Percentiles rank a stretch among this genome's conserved stretches.
Conservation (phyloP, 2,797 vertebrate species). For the Otolemur crassicaudatus region DNA sequence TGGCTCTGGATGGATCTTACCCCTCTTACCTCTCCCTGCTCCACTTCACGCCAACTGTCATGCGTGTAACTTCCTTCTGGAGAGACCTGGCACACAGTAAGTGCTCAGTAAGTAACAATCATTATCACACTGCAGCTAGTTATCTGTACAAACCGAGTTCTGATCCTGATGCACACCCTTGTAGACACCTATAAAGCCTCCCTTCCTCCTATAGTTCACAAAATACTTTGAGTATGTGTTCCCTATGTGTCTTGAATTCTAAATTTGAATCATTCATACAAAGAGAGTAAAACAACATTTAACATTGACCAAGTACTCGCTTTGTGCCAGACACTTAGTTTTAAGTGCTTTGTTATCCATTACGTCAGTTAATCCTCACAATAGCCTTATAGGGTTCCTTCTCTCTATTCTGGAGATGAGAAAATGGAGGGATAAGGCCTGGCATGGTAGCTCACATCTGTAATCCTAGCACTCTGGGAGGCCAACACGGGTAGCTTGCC, state of each 20-base stretch:
- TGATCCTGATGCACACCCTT: fast-evolving
- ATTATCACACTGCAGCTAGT: too few relatives aligned
- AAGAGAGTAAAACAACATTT: background rate
- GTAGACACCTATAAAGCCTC: background rate
- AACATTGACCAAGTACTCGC: background rate
- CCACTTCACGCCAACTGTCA: background rate
- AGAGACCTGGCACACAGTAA: background rate
- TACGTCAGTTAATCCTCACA: background rate
- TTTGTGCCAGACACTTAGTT: background rate
- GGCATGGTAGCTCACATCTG: too few relatives aligned
- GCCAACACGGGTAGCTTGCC: too few relatives aligned
- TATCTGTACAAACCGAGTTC: background rate
- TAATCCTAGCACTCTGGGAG: too few relatives aligned
- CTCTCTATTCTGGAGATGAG: background rate
- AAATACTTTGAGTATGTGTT: background rate
- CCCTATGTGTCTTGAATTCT: background rate
- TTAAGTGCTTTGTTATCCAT: background rate
- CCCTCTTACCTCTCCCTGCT: background rate
- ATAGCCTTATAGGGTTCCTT: background rate
- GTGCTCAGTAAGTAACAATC: fast-evolving
- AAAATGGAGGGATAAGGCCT: background rate
- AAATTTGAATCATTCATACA: background rate
- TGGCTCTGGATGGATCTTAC: background rate
- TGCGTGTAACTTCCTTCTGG: background rate
- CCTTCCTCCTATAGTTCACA: background rate